phyloP scores from a whole-genome alignment of 2,888 invertebrate genomes.

The Timema cristinae region DNA sequence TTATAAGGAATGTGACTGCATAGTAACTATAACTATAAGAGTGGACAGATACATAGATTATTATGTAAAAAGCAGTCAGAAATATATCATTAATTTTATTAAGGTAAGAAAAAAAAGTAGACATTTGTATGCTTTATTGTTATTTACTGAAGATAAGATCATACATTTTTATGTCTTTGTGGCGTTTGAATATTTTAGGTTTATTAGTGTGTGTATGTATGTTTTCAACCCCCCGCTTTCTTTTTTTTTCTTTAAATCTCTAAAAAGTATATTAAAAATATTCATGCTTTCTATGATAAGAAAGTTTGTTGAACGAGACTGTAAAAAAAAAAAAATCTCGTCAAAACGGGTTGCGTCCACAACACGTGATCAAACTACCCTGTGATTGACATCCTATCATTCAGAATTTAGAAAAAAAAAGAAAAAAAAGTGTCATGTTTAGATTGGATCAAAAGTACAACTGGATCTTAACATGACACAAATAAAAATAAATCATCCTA shows the following conservation, averaged over 20 bases:
- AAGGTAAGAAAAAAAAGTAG: no score
- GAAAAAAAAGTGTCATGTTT: slow-evolving; percentile 8
- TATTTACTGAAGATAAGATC: neutral
- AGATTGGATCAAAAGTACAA: neutral
- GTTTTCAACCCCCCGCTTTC: neutral
- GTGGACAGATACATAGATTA: no score
- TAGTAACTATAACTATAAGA: no score
- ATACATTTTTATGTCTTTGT: slow-evolving; percentile 11
- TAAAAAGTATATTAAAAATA: neutral
- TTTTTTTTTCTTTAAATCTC: neutral
- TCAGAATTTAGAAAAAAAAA: slow-evolving; percentile 6
- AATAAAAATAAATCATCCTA: no score
- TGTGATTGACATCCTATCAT: slow-evolving; percentile 20
- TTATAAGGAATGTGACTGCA: no score
- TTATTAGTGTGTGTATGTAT: no score
- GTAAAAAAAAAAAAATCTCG: neutral
- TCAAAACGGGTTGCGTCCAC: slow-evolving; percentile 19
- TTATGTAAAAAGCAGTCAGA: no score
- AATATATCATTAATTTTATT: no score
- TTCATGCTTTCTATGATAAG: neutral
- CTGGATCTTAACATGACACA: no score
- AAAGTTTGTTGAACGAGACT: neutral
- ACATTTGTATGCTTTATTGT: neutral
- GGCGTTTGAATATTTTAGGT: slow-evolving; percentile 6
- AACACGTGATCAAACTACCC: slow-evolving; percentile 17